Conservation (phyloP, 2,888 invertebrate genomes). For the Pyrocoelia pectoralis region DNA sequence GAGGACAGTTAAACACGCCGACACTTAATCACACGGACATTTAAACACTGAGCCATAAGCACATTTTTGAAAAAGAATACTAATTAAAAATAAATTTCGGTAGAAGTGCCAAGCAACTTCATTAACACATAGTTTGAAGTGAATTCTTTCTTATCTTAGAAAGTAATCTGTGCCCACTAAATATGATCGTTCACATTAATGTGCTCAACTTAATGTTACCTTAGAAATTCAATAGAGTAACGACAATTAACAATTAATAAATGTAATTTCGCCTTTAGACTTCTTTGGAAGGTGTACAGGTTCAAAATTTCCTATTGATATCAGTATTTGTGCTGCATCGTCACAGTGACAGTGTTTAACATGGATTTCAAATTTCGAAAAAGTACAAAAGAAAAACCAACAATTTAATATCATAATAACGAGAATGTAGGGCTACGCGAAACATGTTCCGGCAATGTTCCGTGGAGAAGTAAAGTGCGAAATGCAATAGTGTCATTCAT, state of each 20-base stretch:
- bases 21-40: not conserved
- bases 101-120: no score
- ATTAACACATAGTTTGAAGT: no score
- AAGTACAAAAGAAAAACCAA: no score
- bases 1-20: not conserved
- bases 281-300: not conserved
- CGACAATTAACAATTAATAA: not conserved
- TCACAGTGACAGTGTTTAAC: not conserved
- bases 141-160: no score
- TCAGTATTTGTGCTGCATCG: not conserved
- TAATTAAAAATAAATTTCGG: no score
- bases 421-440: not conserved
- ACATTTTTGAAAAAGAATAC: no score
- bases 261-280: not conserved
- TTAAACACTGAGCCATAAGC: not conserved
- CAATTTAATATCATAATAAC: not conserved
- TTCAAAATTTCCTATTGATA: not conserved
- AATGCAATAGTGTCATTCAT: conserved; percentile 5
- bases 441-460: conserved; percentile 2
- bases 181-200: not conserved
- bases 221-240: not conserved
- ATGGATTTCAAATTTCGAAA: not conserved
- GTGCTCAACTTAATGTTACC: not conserved
- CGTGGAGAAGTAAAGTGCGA: conserved; percentile 5
- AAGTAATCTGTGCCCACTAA: not conserved